phyloP scores from a whole-genome alignment of 2,888 invertebrate genomes.

The Perithous albicinctus region DNA sequence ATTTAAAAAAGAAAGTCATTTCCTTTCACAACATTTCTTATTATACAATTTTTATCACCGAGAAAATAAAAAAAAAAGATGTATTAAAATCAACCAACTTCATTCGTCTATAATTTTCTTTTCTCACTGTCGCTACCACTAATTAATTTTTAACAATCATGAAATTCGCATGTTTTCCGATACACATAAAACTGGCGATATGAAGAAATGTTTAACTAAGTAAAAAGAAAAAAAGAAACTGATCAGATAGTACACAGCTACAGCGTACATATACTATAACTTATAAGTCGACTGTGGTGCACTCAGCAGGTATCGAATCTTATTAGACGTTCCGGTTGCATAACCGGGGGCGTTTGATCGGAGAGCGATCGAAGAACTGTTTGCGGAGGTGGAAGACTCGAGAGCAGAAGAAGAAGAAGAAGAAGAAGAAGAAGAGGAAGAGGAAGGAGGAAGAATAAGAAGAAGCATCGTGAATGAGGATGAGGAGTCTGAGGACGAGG shows the following conservation, averaged over 20 bases:
- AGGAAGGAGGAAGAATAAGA: conserved; percentile 56
- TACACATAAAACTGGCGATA: too few relatives aligned
- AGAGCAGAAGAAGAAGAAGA: conserved; percentile 21
- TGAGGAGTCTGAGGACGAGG: conserved; percentile 35
- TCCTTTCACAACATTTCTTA: too few relatives aligned
- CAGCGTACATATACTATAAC: too few relatives aligned
- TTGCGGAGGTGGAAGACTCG: conserved; percentile 49
- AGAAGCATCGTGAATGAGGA: conserved; percentile 72
- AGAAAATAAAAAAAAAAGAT: too few relatives aligned
- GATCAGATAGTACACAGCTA: too few relatives aligned
- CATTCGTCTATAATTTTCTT: too few relatives aligned
- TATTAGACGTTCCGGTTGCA: conserved; percentile 57
- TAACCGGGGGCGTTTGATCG: conserved; percentile 52
- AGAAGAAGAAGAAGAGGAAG: conserved; percentile 70
- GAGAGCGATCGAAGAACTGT: conserved; percentile 45
- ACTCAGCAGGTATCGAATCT: conserved; percentile 26
- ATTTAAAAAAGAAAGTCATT: too few relatives aligned
- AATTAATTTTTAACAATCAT: not conserved
- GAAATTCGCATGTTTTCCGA: too few relatives aligned
- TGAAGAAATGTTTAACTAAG: too few relatives aligned
- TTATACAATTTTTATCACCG: too few relatives aligned
- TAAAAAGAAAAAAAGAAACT: not conserved
- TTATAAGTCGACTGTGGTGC: not conserved
- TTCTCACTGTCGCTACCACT: too few relatives aligned
- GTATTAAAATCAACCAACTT: too few relatives aligned